Evolutionary conservation across 1,140 invertebrate genomes (phyloP).

Genomic region (Bombus huntii): DNA sequence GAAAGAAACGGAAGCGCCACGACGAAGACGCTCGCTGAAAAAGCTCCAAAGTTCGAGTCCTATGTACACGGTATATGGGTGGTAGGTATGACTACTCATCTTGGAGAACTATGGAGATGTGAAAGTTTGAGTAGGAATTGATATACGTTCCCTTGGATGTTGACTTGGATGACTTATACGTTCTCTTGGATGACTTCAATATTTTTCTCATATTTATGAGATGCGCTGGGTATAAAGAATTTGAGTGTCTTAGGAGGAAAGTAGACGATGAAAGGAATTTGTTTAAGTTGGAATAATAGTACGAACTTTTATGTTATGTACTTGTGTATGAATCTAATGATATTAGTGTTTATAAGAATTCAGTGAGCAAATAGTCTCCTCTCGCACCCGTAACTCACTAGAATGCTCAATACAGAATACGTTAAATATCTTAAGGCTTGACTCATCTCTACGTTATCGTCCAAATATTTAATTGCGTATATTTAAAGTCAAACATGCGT

Average conservation of each 20-base stretch:
- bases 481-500: background rate
- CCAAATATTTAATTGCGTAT: background rate
- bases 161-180: too few species aligned
- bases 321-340: too few species aligned
- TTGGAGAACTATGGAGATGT: conserved; percentile 11
- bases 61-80: background rate
- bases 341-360: too few species aligned
- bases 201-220: background rate
- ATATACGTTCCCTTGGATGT: background rate
- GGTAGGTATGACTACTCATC: conserved; percentile 20
- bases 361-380: too few species aligned
- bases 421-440: background rate
- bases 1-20: conserved; percentile 58
- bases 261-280: too few species aligned
- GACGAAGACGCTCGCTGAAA: conserved; percentile 43
- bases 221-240: too few species aligned
- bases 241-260: background rate
- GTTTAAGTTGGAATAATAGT: too few species aligned
- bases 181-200: background rate
- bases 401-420: too few species aligned
- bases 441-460: background rate
- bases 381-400: too few species aligned
- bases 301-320: too few species aligned
- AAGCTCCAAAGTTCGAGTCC: conserved; percentile 20
- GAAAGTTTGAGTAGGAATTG: background rate